A percentile compares a stretch with the other conserved stretches of the same genome.
phyloP scores from a whole-genome alignment of 2,113 vertebrate species.

The Neotoma lepida region DNA sequence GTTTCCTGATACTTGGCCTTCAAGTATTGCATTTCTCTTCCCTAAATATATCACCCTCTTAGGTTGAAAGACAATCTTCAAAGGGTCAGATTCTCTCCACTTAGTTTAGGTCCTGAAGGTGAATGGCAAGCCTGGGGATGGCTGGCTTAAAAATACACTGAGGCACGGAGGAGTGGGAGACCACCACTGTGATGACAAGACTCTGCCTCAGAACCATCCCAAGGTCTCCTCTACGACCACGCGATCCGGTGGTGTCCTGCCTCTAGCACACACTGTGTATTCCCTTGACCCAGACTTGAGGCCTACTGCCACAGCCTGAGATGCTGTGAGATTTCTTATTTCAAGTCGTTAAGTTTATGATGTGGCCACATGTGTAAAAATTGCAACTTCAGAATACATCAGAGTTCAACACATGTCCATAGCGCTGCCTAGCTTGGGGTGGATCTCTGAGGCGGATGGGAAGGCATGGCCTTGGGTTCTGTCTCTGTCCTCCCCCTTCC shows the following conservation, averaged over 20 bases:
- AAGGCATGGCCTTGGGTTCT: rapidly evolving
- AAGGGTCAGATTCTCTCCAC: background rate
- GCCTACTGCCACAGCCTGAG: background rate
- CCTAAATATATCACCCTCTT: background rate
- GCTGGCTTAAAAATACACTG: background rate
- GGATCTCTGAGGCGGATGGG: background rate
- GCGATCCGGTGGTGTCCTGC: background rate
- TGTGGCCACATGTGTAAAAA: constrained; percentile 1
- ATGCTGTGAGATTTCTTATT: constrained; percentile 40
- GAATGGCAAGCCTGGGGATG: rapidly evolving
- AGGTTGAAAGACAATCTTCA: background rate
- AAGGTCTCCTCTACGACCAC: background rate
- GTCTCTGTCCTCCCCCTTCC: too few relatives aligned
- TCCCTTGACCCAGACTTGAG: background rate
- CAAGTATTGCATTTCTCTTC: background rate
- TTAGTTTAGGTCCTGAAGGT: background rate
- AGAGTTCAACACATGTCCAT: background rate
- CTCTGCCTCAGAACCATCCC: background rate
- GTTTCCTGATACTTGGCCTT: background rate
- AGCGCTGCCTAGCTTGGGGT: background rate
- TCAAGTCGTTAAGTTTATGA: constrained; percentile 15
- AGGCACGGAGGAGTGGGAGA: background rate
- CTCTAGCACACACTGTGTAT: too few relatives aligned
- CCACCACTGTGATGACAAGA: background rate
- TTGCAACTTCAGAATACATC: background rate